Percentiles rank a stretch among this genome's conserved stretches.
These are phyloP conservation scores for Molanna angustata DNA, from an alignment of 2,888 invertebrate species.

Conservation along the genomic window DNA sequence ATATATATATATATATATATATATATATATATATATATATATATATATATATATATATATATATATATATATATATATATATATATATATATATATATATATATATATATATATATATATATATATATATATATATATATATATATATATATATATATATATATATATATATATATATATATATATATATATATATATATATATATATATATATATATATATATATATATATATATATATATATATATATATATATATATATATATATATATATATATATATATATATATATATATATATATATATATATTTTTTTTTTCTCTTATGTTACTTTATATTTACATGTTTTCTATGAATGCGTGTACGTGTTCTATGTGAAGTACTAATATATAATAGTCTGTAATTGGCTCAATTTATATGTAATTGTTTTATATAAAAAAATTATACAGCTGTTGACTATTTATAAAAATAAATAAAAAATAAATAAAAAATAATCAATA, in stretches of 20 bases:
- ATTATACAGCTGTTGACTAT: no score
- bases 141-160: conserved; percentile 7
- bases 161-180: conserved; percentile 7
- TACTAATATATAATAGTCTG: no score
- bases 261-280: conserved; percentile 5
- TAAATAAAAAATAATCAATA: no score
- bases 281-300: conserved; percentile 7
- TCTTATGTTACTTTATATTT: no score
- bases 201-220: conserved; percentile 7
- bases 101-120: conserved; percentile 7
- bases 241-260: conserved; percentile 5
- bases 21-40: no score
- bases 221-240: conserved; percentile 7
- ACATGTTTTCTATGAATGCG: no score
- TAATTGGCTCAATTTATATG: no score
- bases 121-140: conserved; percentile 7
- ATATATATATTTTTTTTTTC: conserved; percentile 3
- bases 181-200: conserved; percentile 7
- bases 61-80: conserved; percentile 7
- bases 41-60: conserved; percentile 7
- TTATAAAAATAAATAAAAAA: no score
- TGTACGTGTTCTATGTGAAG: no score
- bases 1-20: no score
- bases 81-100: conserved; percentile 7
- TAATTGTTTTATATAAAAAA: no score